A percentile compares a stretch with the other conserved stretches of the same genome.
These are phyloP conservation scores for Aspidiotus rigidus DNA, from an alignment of 2,888 invertebrate species.

Conservation along the genomic window DNA sequence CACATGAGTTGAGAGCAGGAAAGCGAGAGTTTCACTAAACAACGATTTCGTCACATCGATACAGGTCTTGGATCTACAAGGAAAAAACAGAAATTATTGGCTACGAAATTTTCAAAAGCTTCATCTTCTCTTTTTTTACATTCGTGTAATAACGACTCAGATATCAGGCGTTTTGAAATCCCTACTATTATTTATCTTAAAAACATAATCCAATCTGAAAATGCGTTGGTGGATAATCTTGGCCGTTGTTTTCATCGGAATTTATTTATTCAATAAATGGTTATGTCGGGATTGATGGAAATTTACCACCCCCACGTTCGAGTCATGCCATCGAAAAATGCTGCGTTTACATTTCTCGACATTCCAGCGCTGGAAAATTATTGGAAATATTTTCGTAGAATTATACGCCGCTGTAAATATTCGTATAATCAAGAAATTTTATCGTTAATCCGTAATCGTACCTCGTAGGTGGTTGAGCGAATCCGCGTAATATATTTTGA, in stretches of 20 bases:
- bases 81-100: background rate
- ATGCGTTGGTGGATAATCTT: conserved; percentile 17
- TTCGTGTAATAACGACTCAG: background rate
- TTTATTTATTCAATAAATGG: conserved; percentile 28
- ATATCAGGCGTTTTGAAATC: too few species aligned
- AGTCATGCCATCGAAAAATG: too few species aligned
- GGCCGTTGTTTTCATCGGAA: conserved; percentile 11
- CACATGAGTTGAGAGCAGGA: background rate
- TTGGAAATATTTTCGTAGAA: too few species aligned
- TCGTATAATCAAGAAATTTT: too few species aligned
- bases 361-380: too few species aligned
- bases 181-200: too few species aligned
- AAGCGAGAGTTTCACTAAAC: background rate
- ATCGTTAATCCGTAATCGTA: background rate
- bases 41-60: background rate
- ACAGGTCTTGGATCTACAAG: background rate
- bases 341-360: too few species aligned
- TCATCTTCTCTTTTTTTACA: background rate
- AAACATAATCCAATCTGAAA: too few species aligned
- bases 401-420: too few species aligned
- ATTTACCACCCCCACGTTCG: background rate
- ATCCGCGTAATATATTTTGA: background rate
- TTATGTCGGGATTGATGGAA: conserved; percentile 20
- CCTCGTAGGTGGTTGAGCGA: background rate
- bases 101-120: background rate